These are phyloP conservation scores for Ceratotherium simum DNA, from an alignment of 2,113 vertebrate species.

Conservation along the genomic window DNA sequence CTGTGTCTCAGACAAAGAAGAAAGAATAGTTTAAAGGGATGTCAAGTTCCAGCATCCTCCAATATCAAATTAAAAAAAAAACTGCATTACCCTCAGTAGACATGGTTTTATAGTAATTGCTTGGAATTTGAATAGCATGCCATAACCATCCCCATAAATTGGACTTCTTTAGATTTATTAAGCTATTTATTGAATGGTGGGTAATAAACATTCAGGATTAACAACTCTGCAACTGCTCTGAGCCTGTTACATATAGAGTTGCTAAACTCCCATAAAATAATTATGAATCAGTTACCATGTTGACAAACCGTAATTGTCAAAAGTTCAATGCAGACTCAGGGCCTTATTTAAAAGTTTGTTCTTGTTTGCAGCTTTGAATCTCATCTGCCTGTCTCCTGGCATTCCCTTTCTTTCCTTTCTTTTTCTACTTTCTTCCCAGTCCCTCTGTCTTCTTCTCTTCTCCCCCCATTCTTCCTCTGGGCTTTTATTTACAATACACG, in stretches of 20 bases:
- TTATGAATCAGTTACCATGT: slow-evolving; percentile 78
- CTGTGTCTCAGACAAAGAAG: background rate
- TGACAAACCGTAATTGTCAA: slow-evolving; percentile 76
- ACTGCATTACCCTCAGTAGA: slow-evolving; percentile 59
- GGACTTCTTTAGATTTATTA: slow-evolving; percentile 83
- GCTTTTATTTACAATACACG: background rate
- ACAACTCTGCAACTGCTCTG: slow-evolving; percentile 77
- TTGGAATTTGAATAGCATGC: slow-evolving; percentile 77
- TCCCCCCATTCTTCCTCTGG: no score
- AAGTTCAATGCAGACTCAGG: slow-evolving; percentile 64
- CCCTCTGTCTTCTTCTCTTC: background rate
- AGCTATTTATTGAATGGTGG: slow-evolving; percentile 78
- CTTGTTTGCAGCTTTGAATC: background rate
- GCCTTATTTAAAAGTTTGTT: slow-evolving; percentile 72
- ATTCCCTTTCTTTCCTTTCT: background rate
- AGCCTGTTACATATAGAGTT: slow-evolving; percentile 63
- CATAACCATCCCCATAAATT: slow-evolving; percentile 74
- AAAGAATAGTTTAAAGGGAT: background rate
- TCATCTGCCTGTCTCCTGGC: background rate
- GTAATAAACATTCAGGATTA: slow-evolving; percentile 80
- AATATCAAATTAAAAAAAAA: slow-evolving; percentile 60
- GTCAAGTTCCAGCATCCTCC: slow-evolving; percentile 27
- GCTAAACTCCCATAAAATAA: slow-evolving; percentile 81
- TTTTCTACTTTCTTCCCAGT: background rate
- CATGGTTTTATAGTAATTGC: slow-evolving; percentile 78